Conservation (phyloP, 92 coral and sea anemone genomes). For the Siderastrea siderea region DNA sequence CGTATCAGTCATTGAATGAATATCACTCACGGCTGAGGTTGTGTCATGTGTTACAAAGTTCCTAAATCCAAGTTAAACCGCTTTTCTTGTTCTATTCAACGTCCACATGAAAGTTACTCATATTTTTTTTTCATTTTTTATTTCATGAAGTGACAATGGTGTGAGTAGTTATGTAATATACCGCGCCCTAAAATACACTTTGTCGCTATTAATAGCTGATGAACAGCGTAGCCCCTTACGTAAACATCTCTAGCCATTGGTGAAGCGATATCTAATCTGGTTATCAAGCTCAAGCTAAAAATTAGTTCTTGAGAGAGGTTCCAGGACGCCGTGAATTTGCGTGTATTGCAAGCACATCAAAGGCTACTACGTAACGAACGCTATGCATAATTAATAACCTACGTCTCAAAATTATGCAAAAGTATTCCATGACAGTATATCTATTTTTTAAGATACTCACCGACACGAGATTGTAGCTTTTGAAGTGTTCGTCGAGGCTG, state of each 20-base stretch:
- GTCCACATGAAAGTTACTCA: too few relatives aligned
- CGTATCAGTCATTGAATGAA: too few relatives aligned
- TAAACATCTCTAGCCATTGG: neutral
- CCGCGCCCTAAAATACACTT: neutral
- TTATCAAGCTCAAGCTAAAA: neutral
- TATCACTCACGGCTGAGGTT: too few relatives aligned
- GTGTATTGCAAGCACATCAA: neutral
- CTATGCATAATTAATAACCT: constrained; percentile 48
- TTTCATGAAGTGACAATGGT: too few relatives aligned
- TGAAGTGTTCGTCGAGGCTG: neutral
- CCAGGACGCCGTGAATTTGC: neutral
- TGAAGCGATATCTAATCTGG: neutral
- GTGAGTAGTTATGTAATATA: neutral
- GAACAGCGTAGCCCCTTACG: neutral
- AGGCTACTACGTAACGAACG: neutral
- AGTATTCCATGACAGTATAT: neutral
- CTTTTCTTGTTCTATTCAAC: too few relatives aligned
- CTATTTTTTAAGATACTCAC: neutral
- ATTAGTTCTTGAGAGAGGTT: neutral
- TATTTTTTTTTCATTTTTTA: too few relatives aligned
- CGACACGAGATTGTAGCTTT: neutral
- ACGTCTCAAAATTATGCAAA: constrained; percentile 51
- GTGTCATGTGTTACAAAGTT: too few relatives aligned
- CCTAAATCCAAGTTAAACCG: too few relatives aligned
- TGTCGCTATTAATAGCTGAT: neutral